These are phyloP conservation scores for Flabesymbios commensalis DNA, from an alignment of 2,888 invertebrate species.

Conservation along the genomic window DNA sequence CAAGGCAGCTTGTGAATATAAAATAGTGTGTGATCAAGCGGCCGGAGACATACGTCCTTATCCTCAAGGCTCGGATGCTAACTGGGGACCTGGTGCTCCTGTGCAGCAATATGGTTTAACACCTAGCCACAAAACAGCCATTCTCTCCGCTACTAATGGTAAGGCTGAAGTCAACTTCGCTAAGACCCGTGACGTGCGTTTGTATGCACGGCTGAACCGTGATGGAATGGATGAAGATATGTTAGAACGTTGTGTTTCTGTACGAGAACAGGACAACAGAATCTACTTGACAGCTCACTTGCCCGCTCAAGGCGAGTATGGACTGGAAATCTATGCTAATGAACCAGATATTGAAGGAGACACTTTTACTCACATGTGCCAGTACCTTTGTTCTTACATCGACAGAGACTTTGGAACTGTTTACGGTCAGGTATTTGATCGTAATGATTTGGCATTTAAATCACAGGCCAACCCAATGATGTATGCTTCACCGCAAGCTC, in stretches of 20 bases:
- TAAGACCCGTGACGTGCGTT: constrained; percentile 75
- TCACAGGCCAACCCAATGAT: constrained; percentile 27
- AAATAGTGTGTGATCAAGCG: constrained; percentile 55
- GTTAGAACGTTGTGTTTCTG: constrained; percentile 51
- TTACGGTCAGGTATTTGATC: constrained; percentile 38
- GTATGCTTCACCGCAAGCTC: constrained; percentile 21
- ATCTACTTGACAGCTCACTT: constrained; percentile 48
- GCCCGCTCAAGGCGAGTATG: constrained; percentile 58
- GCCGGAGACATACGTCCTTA: constrained; percentile 52
- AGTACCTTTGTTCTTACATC: constrained; percentile 38
- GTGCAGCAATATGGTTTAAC: constrained; percentile 58
- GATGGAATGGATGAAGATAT: constrained; percentile 57
- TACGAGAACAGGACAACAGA: constrained; percentile 49
- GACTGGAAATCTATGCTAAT: constrained; percentile 61
- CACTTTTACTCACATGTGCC: constrained; percentile 44
- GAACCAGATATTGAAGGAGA: constrained; percentile 58
- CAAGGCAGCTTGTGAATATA: constrained; percentile 61
- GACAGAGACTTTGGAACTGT: constrained; percentile 33
- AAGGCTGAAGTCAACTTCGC: constrained; percentile 60
- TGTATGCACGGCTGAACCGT: constrained; percentile 56
- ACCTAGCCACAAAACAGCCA: constrained; percentile 50
- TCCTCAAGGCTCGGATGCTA: constrained; percentile 59
- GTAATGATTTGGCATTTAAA: constrained; percentile 27
- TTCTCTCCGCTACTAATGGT: constrained; percentile 44
- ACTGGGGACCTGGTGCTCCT: constrained; percentile 61